phyloP scores from a whole-genome alignment of 2,888 invertebrate species.

The Pseudanteris insignis region DNA sequence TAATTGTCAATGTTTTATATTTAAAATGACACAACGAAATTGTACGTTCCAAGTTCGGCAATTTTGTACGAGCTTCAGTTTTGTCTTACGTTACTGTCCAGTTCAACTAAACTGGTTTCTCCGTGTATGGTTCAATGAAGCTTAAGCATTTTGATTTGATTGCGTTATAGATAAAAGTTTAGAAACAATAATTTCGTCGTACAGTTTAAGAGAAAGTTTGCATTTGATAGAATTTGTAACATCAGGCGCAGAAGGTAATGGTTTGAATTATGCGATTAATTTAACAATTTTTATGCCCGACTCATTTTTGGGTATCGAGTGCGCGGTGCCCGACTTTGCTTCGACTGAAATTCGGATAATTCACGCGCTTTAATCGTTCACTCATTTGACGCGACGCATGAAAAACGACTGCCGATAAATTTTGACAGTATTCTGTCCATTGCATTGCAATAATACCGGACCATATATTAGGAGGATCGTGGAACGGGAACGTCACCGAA shows the following conservation, averaged over 20 bases:
- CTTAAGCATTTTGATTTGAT: neutral
- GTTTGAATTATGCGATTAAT: constrained; percentile 37
- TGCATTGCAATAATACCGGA: constrained; percentile 67
- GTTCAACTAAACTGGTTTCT: too few species aligned
- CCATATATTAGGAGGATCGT: constrained; percentile 64
- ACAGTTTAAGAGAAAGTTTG: too few species aligned
- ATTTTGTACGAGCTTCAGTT: too few species aligned
- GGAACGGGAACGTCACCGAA: constrained; percentile 50
- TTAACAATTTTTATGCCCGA: constrained; percentile 24
- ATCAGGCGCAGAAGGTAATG: constrained; percentile 15
- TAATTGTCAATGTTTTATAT: too few species aligned
- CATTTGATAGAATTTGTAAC: too few species aligned
- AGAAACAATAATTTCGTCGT: too few species aligned
- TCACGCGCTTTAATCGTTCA: constrained; percentile 65
- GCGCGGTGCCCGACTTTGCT: constrained; percentile 4
- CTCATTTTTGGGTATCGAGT: constrained; percentile 29
- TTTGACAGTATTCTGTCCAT: constrained; percentile 68
- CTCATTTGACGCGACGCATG: constrained; percentile 65
- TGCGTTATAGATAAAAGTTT: too few species aligned
- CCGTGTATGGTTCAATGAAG: too few species aligned
- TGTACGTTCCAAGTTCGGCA: too few species aligned
- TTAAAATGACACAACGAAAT: too few species aligned
- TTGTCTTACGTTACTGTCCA: too few species aligned
- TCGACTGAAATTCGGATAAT: constrained; percentile 58
- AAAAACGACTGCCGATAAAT: constrained; percentile 67